Evolutionary conservation across 2,797 vertebrate genomes (phyloP).

Genomic region (Macroramphosus scolopax): DNA sequence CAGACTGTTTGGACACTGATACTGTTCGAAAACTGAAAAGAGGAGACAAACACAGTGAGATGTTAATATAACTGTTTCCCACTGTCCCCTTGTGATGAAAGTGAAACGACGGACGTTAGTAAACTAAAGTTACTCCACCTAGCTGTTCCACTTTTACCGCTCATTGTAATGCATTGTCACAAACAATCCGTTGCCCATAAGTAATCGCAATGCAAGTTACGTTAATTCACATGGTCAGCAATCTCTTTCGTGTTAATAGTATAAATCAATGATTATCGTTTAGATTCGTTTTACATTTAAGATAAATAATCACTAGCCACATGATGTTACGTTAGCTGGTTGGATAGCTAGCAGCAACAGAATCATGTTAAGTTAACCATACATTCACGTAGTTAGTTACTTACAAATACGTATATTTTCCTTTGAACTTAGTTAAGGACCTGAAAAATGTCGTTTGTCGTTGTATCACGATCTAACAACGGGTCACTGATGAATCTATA

Average conservation of each 20-base stretch:
- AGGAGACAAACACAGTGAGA: background rate
- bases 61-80: too few species aligned
- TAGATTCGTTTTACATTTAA: too few species aligned
- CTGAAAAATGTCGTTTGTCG: background rate
- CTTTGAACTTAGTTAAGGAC: background rate
- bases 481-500: background rate
- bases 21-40: slow-evolving; percentile 14
- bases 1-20: slow-evolving; percentile 2
- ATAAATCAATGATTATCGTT: too few species aligned
- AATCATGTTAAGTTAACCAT: slow-evolving; percentile 35
- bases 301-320: slow-evolving; percentile 3
- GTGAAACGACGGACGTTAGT: too few species aligned
- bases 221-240: too few species aligned
- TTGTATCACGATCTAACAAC: background rate
- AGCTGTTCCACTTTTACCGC: too few species aligned
- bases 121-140: too few species aligned
- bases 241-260: too few species aligned
- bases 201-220: too few species aligned
- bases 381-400: slow-evolving; percentile 20
- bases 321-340: slow-evolving; percentile 12
- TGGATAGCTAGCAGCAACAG: slow-evolving; percentile 13
- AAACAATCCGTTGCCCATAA: too few species aligned
- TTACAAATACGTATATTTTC: slow-evolving; percentile 22
- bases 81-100: too few species aligned
- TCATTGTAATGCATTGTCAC: too few species aligned